Evolutionary conservation across 1,140 invertebrate species (phyloP), one percentile per base, ranked within the genome.

Genomic region (Ephestia elutella): DNA sequence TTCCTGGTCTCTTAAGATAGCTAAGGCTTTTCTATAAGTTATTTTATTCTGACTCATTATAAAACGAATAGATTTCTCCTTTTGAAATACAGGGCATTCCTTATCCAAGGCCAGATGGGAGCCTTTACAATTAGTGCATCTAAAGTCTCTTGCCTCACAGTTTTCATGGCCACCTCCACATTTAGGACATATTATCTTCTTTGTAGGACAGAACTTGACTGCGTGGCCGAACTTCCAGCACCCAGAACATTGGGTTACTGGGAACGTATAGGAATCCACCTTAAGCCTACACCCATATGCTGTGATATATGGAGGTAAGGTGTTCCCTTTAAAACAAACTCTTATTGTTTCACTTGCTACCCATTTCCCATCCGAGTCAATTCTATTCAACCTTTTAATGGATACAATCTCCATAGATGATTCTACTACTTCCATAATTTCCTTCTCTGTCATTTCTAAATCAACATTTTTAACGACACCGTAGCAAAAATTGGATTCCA

Each of bases 101-200:
- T 63, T 71, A 49, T 66, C 38, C 2, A 71, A 25, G 0, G 62
- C 49, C 59, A 68, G 62, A 48, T 71, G 69, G 5, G 18, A 21
- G 0, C 65, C 63, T 18, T 61, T 63, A 19, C 65, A 73, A 18
- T 68, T 70, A 15, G 63, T 5, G 28, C 71, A 73, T 49, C 49
- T 65, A 38, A 50, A 64, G 0, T 44, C 32, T 0, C 18, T 57
- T 5, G 32, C 55, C 15, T 57, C 56, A 56, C 68, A 73, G 38
- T 68, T 70, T 17, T 38, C 55, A 58, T 70, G 71, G 18, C 60
- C 54, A 2, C 30, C 20, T 18, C 62, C 59, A 54, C 68, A 73
- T 60, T 70, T 73, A 0, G 71, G 65, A 18, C 11, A 19, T 13
- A 44, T 0, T 19, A 56, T 10, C 21, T 44, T 56, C 19, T 56